Conservation (phyloP, 1,140 invertebrate genomes). For the Trichomalopsis sarcophagae region DNA sequence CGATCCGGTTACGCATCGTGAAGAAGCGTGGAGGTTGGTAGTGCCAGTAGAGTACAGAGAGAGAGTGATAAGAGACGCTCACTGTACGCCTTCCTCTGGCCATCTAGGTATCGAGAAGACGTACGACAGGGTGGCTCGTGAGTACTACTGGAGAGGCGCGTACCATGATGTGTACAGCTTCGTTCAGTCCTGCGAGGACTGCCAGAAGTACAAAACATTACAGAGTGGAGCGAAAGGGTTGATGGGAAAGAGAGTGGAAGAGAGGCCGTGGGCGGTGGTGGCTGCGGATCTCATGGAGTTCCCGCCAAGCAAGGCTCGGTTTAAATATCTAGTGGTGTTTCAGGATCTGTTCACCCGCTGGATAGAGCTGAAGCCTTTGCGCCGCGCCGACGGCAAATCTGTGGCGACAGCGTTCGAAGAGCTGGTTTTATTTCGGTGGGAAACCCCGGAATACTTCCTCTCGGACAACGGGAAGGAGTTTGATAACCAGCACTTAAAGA, state of each 20-base stretch:
- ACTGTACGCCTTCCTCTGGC: conserved; percentile 47
- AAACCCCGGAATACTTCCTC: too few relatives aligned
- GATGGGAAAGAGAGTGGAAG: conserved; percentile 4
- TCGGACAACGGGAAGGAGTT: too few relatives aligned
- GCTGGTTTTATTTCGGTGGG: too few relatives aligned
- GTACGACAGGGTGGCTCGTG: conserved; percentile 31
- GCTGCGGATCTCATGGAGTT: too few relatives aligned
- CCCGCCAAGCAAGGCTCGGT: too few relatives aligned
- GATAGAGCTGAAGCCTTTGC: background rate
- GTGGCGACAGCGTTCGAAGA: background rate
- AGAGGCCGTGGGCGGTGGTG: background rate
- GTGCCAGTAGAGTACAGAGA: background rate
- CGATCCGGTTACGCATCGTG: too few relatives aligned
- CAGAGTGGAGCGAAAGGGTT: conserved; percentile 20
- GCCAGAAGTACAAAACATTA: conserved; percentile 30
- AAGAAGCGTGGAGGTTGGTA: conserved; percentile 44
- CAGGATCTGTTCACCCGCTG: conserved; percentile 62
- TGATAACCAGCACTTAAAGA: too few relatives aligned
- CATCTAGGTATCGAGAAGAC: conserved; percentile 56
- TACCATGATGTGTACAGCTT: conserved; percentile 22
- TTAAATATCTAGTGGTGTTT: conserved; percentile 57
- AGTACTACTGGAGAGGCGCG: conserved; percentile 55
- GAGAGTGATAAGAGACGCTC: conserved; percentile 37
- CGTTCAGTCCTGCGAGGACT: conserved; percentile 40
- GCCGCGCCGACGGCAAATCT: background rate